Base-by-base conservation (phyloP, 2,113 vertebrate genomes). In the Mohoua ochrocephala region DNA sequence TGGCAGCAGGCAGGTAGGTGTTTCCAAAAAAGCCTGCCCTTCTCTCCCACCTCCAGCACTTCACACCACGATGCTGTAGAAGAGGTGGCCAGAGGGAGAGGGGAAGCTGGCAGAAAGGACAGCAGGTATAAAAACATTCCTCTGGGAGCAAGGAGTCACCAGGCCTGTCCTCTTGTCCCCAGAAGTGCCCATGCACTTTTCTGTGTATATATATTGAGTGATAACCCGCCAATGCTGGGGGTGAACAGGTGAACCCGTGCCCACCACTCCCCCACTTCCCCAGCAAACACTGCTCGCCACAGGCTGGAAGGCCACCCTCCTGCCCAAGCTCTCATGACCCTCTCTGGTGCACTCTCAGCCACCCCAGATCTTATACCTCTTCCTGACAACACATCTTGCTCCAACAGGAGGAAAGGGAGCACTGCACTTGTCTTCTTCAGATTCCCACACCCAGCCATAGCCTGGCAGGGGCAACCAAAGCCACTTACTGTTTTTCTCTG, bases 271-370 rank as follows among this genome's bases (percentile, higher is more conserved):
- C 15, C 37, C 7, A 2, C 31, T 31, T 57, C 26, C 24, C 50
- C 7, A 4, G 60, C 16, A 69, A 78, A 28, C 0, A 1, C 28
- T 63, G 39, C 22, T 70, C 0, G 0, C 26, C n/a, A 20, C 2
- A 6, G 31, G 16, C 31, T 69, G n/a, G 54, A 61, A 84, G 41
- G 31, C n/a, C 41, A 61, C 53, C 53, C 26, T 57, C 49, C 61
- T 71, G 7, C 39, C 54, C 30, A 20, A 5, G 15, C 15, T 64
- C 47, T 64, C 44, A 49, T 1, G 15, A 50, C 13, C 11, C 56
- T 63, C 60, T 33, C 9, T 31, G 14, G 17, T 15, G 18, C 22
- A 65, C 11, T 22, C 35, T 81, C 8, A 5, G 53, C 30, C 8
- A 19, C 10, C 3, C 11, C 20, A 52, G n/a, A 5, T n/a, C 44